A percentile compares a stretch with the other conserved stretches of the same genome.
Conservation (phyloP, 2,113 vertebrate species). For the Boleophthalmus pectinirostris region DNA sequence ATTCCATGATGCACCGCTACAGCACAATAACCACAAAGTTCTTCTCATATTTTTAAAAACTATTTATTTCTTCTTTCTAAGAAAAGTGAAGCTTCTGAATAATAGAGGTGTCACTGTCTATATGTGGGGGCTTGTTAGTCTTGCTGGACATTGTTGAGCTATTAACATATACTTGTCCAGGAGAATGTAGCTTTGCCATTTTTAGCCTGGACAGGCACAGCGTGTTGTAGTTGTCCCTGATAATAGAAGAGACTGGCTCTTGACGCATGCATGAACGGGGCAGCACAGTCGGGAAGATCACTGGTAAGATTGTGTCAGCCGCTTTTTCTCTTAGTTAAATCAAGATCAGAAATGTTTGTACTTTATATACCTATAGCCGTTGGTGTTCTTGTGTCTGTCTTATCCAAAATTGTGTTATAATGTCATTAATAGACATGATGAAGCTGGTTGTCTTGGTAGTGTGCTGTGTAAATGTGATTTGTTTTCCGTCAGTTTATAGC, state of each 20-base stretch:
- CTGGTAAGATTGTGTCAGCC: conserved; percentile 12
- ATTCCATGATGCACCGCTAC: neutral
- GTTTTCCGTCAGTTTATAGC: conserved; percentile 19
- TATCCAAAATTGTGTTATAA: neutral
- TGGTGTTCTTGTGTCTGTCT: neutral
- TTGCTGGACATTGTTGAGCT: conserved; percentile 64
- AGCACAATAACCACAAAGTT: neutral
- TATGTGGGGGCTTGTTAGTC: conserved; percentile 48
- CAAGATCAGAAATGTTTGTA: neutral
- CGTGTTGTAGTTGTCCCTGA: conserved; percentile 54
- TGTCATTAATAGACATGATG: neutral
- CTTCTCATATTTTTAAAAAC: neutral
- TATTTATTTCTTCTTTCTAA: neutral
- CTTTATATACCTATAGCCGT: neutral
- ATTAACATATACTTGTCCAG: conserved; percentile 55
- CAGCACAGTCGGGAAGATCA: conserved; percentile 49
- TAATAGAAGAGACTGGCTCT: conserved; percentile 54
- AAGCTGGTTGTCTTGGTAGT: neutral
- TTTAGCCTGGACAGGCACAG: conserved; percentile 61
- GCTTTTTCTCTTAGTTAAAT: neutral
- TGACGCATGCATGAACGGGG: conserved; percentile 37
- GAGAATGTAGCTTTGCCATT: conserved; percentile 70
- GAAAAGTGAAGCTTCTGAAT: neutral
- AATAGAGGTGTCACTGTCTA: conserved; percentile 28
- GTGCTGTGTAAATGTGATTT: conserved; percentile 12